Percentiles rank a stretch among this genome's conserved stretches.
Evolutionary conservation across 2,113 vertebrate genomes (phyloP).

Genomic region (Haplochromis vanheusdeni): DNA sequence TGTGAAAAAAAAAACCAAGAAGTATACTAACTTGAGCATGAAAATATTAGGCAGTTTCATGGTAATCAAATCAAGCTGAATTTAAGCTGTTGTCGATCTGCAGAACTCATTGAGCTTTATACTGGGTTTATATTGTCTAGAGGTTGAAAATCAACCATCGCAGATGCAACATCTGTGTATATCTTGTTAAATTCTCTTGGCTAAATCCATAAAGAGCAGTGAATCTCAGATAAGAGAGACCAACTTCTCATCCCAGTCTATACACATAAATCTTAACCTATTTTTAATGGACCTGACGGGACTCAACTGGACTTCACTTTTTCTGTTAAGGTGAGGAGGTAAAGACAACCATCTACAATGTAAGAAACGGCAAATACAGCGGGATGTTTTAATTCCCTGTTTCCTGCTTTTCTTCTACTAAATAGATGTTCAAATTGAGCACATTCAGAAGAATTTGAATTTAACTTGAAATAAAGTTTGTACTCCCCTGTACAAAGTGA

Average conservation of each 20-base stretch:
- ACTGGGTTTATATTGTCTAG: not conserved
- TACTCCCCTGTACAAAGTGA: not conserved
- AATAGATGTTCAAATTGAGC: not conserved
- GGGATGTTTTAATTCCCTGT: not conserved
- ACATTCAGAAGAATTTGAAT: not conserved
- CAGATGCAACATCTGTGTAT: not conserved
- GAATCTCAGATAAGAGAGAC: not conserved
- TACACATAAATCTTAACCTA: rapidly evolving
- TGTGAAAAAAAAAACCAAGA: rapidly evolving
- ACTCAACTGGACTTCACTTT: not conserved
- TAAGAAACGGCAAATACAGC: not conserved
- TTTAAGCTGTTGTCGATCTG: not conserved
- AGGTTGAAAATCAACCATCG: not conserved
- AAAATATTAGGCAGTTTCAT: not conserved
- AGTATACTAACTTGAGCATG: not conserved
- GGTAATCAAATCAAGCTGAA: not conserved
- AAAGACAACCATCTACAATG: rapidly evolving
- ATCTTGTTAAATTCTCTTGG: not conserved
- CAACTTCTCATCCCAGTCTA: not conserved
- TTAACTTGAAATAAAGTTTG: not conserved
- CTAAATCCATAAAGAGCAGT: not conserved
- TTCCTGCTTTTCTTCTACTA: not conserved
- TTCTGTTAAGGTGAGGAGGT: not conserved
- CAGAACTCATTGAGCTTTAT: not conserved
- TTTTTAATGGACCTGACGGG: not conserved